Evolutionary conservation across 2,797 vertebrate genomes (phyloP).

Genomic region (Mus caroli): DNA sequence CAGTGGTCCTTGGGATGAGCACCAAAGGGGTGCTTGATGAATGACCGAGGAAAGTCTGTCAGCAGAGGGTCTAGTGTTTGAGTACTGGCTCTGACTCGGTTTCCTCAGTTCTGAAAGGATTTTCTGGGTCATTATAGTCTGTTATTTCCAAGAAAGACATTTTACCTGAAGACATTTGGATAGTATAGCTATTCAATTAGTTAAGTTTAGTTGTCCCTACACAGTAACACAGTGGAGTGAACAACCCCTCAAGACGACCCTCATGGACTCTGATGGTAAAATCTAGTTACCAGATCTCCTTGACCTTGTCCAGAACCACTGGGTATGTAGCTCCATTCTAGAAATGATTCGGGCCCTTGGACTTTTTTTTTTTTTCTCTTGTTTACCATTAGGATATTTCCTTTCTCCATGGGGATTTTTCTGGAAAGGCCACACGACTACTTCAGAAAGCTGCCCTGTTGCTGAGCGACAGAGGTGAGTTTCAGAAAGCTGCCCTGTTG

Average conservation of each 20-base stretch:
- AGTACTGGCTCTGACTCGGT: slow-evolving; percentile 12
- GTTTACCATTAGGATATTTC: slow-evolving; percentile 74
- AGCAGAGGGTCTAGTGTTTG: not conserved
- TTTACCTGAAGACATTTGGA: not conserved
- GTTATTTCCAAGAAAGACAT: slow-evolving; percentile 37
- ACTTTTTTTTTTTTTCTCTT: slow-evolving; percentile 68
- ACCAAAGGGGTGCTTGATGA: not conserved
- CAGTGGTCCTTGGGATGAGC: not conserved
- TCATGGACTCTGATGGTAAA: not conserved
- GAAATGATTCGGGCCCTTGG: slow-evolving; percentile 20
- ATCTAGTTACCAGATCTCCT: not conserved
- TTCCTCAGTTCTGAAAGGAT: slow-evolving; percentile 53
- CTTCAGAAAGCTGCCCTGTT: slow-evolving; percentile 52
- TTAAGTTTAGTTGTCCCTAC: not conserved
- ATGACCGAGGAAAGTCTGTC: not conserved
- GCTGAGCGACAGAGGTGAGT: slow-evolving; percentile 58
- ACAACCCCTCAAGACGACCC: not conserved
- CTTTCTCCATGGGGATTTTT: slow-evolving; percentile 76
- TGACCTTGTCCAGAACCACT: not conserved
- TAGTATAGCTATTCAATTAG: not conserved
- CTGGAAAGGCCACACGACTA: slow-evolving; percentile 66
- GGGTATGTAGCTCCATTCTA: not conserved
- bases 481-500: slow-evolving; percentile 41
- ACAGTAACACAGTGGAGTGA: not conserved
- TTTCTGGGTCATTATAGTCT: slow-evolving; percentile 7